Base-by-base conservation (phyloP, 1,140 invertebrate genomes). In the Nilaparvata lugens region DNA sequence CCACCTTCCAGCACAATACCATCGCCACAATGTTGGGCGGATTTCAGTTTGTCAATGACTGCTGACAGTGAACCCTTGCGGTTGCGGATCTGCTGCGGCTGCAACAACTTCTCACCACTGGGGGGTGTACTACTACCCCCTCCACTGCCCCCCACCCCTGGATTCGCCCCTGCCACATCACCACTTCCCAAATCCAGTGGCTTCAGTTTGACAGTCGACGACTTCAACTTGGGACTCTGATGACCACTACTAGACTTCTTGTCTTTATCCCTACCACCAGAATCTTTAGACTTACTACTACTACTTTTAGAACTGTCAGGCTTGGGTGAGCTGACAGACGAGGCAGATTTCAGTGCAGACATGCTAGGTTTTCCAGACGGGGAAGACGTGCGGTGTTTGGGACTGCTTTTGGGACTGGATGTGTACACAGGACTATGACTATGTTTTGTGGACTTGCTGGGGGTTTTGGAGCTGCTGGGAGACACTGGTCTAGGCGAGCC, bases 281-380 rank as follows among this genome's bases (percentile, higher is more conserved):
- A 77, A 75, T 53, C 69, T 76, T 48, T 56, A n/a, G 56, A 61
- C 11, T 62, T 64, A 40, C 60, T 62, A 45, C 43, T 45, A 45
- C n/a, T 16, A 45, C n/a, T 45, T 19, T 4, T 40, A 31, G 31
- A 19, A 13, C 48, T 60, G 9, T 61, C 62, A 67, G 73, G 79
- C 63, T 72, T 56, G 9, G 81, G 81, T 3, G 82, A 83, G 66
- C 80, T 84, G 1, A 86, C 81, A 1, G 87, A 85, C 19, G 86
- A 90, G 1, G 87, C 86, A 21, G 86, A 89, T 70, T 91, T 91
- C n/a, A 91, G 71, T 1, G 89, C 82, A 0, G 88, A 90, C 84
- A 94, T 90, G 67, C 89, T 92, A 0, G 91, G 90, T 70, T 94
- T 94, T 0, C 91, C 89, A 0, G 87, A 84, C 1, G 87, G 86